Evolutionary conservation across 1,140 invertebrate genomes (phyloP), one percentile per base, ranked within the genome.

Genomic region (Drosophila nikananu): DNA sequence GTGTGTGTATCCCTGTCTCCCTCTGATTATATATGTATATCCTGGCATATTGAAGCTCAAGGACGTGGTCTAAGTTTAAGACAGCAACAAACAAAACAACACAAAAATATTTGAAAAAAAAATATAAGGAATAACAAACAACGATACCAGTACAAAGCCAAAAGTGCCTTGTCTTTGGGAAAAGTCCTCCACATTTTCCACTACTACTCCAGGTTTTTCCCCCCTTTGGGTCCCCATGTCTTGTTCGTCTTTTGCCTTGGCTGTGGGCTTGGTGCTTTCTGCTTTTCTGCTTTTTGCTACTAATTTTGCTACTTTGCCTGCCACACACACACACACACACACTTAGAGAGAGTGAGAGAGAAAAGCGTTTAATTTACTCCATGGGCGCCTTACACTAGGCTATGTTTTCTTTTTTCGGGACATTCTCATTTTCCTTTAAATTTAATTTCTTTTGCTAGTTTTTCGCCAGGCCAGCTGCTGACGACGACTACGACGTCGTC

Each of bases 361-460:
- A 60, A 25, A 17, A 54, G 61, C 44, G 77, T 67, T 83, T 83
- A 84, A 83, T 80, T 83, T 86, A 79, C 79, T 75, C 63, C 42
- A 57, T 57, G 41, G 55, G 74, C 68, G 67, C 67, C 77, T 77
- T 66, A 41, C 65, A 70, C 81, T 78, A 71, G 83, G 82, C 77
- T 70, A 80, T 41, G 80, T 37, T 64, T 81, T 64, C n/a, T 10
- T 55, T 67, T 44, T 21, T 70, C 27, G 30, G 41, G 41, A 19
- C 41, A 54, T 30, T 32, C 30, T 68, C 57, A 51, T 60, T 72
- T 72, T 73, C 68, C 86, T 89, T 89, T 89, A 89, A 89, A 89
- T 90, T 89, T 90, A 90, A 89, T 89, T 90, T 90, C 81, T 89
- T 87, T 72, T 84, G 84, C 77, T 90, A 90, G 81, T 89, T 84